Evolutionary conservation across 2,113 vertebrate genomes (phyloP), one percentile per base, ranked within the genome.

Genomic region (Triplophysa dalaica): DNA sequence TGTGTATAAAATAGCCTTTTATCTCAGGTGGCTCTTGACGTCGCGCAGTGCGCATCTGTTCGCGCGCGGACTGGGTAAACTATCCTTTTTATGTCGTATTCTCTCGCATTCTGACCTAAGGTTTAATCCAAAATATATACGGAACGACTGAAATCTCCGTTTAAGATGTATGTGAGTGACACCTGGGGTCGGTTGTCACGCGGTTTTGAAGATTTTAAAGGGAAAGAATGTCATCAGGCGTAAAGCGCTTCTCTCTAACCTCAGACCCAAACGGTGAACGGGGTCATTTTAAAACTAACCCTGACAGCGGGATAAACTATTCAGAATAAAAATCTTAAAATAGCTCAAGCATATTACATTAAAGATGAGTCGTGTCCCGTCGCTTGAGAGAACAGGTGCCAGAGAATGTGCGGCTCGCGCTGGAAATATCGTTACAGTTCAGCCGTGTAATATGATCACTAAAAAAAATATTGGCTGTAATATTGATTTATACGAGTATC

Each of bases 31-130:
- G 29, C 13, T 73, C 54, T n/a, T 60, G 70, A 43, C 56, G 70
- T 61, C 29, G 70, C 33, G 33, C n/a, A 60, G 16, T 74, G 54
- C 54, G 70, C 70, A 74, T 74, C 54, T 62, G 58, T 62, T 45
- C 14, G 38, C 72, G 72, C 56, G 56, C 58, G 26, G 56, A 41
- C 10, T 48, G 5, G 14, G 33, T 14, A 48, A 62, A 19, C 72
- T 45, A 38, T 14, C 10, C 21, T 66, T 43, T 6, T 45, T 24
- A 24, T 61, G 0, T 10, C 1, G 10, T 43, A 21, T 61, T 17
- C n/a, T n/a, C 17, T 26, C 1, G 3, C 26, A 38, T 24, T 38
- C n/a, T 72, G 41, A 41, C 0, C 12, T 29, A 24, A 2, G 0
- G 29, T 13, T 41, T 73, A 21, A 22, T 21, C 19, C 12, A 17